Base-by-base conservation (phyloP, 2,888 invertebrate species). In the Anarsia innoxiella region DNA sequence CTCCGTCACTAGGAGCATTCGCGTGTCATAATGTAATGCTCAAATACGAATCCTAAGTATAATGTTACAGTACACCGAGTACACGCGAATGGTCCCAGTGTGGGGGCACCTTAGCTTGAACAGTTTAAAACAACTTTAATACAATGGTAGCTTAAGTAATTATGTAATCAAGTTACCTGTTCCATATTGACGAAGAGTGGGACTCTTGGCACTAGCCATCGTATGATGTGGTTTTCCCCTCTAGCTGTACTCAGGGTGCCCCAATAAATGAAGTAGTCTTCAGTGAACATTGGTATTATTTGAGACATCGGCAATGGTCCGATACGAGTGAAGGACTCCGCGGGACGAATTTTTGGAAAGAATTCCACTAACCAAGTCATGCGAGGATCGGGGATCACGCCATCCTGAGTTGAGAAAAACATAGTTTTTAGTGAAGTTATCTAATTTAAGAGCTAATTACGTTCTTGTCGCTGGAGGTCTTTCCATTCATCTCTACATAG, bases 231-330 rank as follows among this genome's bases (percentile, higher is more conserved):
- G 1, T 41, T 82, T 0, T 74, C 56, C 10, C 86, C 85, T 2
- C 59, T 60, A 1, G 63, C 63, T 0, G 86, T 86, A 1, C 59
- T 63, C 29, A 90, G 59, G 9, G 73, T 76, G 1, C 91, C 91
- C 86, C 88, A 88, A 51, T 91, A 91, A 1, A 89, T 45, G 45
- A 90, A 89, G 56, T 89, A 91, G 59, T 91, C 90, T 45, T 83
- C 74, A 6, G 53, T 59, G 53, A 91, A 91, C 59, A 86, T 76
- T 2, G 79, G 83, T 4, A 90, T 39, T 0, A 90, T 66, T 1
- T 64, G 66, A 1, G 72, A 72, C 53, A 91, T 63, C 0, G 87
- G 83, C 11, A 75, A 66, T 0, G 87, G 86, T 1, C 79, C 72
- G 10, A 90, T 62, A 9, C 86, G 78, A 1, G 78, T 78, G 1